Evolutionary conservation across 1,140 invertebrate species (phyloP), one percentile per base, ranked within the genome.

Genomic region (Heliothis subflexa): DNA sequence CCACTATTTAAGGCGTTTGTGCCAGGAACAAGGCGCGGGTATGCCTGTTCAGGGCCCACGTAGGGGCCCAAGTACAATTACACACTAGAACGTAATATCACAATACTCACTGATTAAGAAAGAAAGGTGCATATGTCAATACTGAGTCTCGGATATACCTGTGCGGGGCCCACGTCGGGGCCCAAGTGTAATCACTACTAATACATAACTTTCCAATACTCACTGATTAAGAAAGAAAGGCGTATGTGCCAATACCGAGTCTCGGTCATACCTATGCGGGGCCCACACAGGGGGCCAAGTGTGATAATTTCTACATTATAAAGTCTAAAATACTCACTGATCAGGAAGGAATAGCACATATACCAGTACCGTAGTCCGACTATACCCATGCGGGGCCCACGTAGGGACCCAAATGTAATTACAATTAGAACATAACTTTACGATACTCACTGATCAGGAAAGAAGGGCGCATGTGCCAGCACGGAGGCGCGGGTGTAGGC

Each of bases 181-280:
- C 7, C 7, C 3, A 28, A 13, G 4, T 52, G 50, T 52, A n/a
- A 0, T n/a, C 12, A 16, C n/a, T 4, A 13, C n/a, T 4, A 18
- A 0, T 16, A 28, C 3, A 33, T 25, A 25, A 25, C 21, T 1
- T 25, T 2, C 0, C 33, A 33, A 4, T 33, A 96, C 96, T 96
- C 94, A 98, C 97, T 98, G 97, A 88, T 99, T 98, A 1, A 98
- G 98, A 93, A 99, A 98, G 89, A 97, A 97, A 81, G 97, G 97
- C 7, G 98, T 96, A 84, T 97, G 96, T 16, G 90, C 89, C 18
- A 95, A 85, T 45, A 95, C 94, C 74, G 84, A 88, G 71, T 92
- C 93, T 1, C 90, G 62, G 61, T 87, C 89, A 84, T 95, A 95
- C 1, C 91, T 92, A 78, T 88, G 88, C 45, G 90, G 88, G 13